Conservation (phyloP, 2,888 invertebrate species). For the Cosmorhoe ocellata region DNA sequence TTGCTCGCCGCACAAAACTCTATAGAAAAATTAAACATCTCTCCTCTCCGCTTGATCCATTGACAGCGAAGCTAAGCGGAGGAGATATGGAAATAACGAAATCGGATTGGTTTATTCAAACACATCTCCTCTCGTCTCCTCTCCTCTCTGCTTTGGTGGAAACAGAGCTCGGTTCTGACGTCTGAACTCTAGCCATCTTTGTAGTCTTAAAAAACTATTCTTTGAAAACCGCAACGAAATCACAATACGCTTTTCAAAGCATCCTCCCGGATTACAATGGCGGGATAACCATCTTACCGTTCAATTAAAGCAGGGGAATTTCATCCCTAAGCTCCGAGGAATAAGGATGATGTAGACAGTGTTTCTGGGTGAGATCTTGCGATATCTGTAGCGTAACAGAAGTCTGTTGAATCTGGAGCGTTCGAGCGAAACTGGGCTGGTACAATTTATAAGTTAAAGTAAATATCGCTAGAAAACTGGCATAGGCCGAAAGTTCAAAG, state of each 20-base stretch:
- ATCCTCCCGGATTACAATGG: constrained; percentile 18
- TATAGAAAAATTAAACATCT: no score
- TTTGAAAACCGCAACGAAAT: constrained; percentile 13
- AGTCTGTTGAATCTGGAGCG: constrained; percentile 43
- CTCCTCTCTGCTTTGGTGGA: no score
- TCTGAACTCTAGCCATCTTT: constrained; percentile 6
- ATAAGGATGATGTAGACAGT: constrained; percentile 1
- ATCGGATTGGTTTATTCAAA: no score
- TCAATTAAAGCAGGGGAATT: neutral
- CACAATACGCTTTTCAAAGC: constrained; percentile 14
- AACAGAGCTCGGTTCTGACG: neutral
- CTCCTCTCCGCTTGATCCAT: no score
- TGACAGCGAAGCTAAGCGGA: no score
- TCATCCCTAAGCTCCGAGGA: neutral
- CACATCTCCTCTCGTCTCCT: no score
- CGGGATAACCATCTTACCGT: neutral
- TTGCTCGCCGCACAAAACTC: no score
- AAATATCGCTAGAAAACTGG: no score
- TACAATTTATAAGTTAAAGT: constrained; percentile 31
- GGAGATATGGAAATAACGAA: no score
- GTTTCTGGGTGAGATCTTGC: constrained; percentile 24
- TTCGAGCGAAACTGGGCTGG: constrained; percentile 46
- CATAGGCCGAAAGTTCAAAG: no score
- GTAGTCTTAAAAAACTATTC: neutral
- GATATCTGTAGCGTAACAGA: constrained; percentile 48